A percentile compares a stretch with the other conserved stretches of the same genome.
Conservation (phyloP, 2,113 vertebrate species). For the Eptatretus burgeri region DNA sequence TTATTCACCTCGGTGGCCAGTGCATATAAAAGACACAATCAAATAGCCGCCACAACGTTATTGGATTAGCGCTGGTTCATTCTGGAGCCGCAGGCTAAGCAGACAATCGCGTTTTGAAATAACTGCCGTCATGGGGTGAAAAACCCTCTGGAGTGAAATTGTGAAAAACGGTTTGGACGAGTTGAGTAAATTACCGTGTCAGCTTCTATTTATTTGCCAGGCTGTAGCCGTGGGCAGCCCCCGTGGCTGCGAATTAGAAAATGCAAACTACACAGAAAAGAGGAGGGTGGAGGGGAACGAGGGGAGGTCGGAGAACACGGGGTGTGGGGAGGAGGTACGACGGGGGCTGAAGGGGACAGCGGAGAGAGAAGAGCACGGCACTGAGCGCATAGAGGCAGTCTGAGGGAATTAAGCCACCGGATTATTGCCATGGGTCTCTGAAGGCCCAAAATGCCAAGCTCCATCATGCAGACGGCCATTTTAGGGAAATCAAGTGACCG, state of each 20-base stretch:
- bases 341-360: too few relatives aligned
- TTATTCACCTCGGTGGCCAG: constrained; percentile 7
- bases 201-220: constrained; percentile 6
- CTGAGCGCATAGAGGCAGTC: too few relatives aligned
- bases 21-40: constrained; percentile 6
- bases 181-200: constrained; percentile 7
- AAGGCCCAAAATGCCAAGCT: too few relatives aligned
- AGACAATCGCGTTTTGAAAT: constrained; percentile 2
- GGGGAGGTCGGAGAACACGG: neutral
- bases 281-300: neutral
- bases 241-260: constrained; percentile 5
- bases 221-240: neutral
- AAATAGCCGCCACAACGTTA: constrained; percentile 3
- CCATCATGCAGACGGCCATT: too few relatives aligned
- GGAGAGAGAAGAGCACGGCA: too few relatives aligned
- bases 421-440: too few relatives aligned
- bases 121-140: constrained; percentile 1
- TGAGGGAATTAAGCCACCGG: too few relatives aligned
- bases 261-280: neutral
- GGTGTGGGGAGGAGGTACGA: too few relatives aligned
- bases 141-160: constrained; percentile 7
- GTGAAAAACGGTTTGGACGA: constrained; percentile 7
- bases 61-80: constrained; percentile 4
- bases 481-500: too few relatives aligned
- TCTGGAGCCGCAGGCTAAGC: neutral